A percentile compares a stretch with the other conserved stretches of the same genome.
Conservation (phyloP, 2,113 vertebrate genomes). For the Mobula hypostoma region DNA sequence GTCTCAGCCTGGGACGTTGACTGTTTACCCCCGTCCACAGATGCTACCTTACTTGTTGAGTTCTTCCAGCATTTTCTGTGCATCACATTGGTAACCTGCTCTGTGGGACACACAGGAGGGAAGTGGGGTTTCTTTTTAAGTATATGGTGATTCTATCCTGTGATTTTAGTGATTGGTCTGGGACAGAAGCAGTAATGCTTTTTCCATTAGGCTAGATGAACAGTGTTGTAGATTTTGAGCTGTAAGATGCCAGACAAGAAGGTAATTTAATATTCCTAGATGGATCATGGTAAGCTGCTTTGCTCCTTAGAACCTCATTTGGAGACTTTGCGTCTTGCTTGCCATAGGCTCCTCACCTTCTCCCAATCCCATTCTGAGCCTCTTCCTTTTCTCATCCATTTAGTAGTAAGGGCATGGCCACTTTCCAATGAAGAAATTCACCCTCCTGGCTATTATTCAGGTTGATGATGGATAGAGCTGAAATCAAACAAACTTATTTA, state of each 20-base stretch:
- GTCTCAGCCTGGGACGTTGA: too few species aligned
- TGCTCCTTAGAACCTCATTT: not conserved
- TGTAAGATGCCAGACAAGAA: not conserved
- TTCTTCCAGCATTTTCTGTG: too few species aligned
- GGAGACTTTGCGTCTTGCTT: not conserved
- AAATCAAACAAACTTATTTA: too few species aligned
- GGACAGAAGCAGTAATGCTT: not conserved
- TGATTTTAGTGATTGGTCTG: not conserved
- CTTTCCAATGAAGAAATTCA: too few species aligned
- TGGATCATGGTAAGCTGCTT: too few species aligned
- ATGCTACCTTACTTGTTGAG: too few species aligned
- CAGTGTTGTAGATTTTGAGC: not conserved
- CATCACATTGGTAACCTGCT: not conserved
- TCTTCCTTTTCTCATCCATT: not conserved
- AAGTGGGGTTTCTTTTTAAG: not conserved
- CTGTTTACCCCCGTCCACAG: too few species aligned
- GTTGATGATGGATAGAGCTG: too few species aligned
- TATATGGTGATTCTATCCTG: not conserved
- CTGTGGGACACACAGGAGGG: not conserved
- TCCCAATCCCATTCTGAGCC: not conserved
- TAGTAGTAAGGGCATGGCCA: too few species aligned
- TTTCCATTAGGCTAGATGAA: not conserved
- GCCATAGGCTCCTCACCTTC: not conserved
- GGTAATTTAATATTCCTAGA: not conserved
- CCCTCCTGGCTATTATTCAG: too few species aligned